Evolutionary conservation across 2,113 vertebrate genomes (phyloP).

Genomic region (Phylloscopus whistleri): DNA sequence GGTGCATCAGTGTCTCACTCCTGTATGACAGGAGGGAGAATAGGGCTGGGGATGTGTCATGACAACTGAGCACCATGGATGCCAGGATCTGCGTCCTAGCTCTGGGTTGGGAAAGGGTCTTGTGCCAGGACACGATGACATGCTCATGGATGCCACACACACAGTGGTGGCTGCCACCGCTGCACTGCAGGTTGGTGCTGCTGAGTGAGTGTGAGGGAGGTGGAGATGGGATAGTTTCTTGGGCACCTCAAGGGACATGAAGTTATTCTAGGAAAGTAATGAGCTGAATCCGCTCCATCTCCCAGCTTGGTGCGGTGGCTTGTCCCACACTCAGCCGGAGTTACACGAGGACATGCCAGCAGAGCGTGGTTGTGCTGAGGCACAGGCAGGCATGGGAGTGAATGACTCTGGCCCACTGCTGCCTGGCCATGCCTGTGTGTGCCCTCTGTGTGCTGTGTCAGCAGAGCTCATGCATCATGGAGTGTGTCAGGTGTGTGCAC

Average conservation of each 20-base stretch:
- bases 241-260: not conserved
- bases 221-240: constrained; percentile 25
- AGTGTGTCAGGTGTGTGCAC: fast-evolving
- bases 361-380: fast-evolving
- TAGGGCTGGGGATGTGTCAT: fast-evolving
- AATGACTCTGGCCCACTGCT: not conserved
- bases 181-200: not conserved
- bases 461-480: fast-evolving
- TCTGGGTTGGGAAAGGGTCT: not conserved
- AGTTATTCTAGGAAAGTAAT: constrained; percentile 47
- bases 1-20: not conserved
- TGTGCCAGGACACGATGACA: fast-evolving
- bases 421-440: not conserved
- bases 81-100: not conserved
- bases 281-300: not conserved
- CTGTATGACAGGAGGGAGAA: not conserved
- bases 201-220: not conserved
- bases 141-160: fast-evolving
- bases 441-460: fast-evolving
- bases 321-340: not conserved
- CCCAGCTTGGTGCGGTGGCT: not conserved
- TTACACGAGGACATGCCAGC: not conserved
- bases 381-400: not conserved
- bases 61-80: not conserved
- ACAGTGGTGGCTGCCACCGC: fast-evolving